A percentile compares a stretch with the other conserved stretches of the same genome.
phyloP scores from a whole-genome alignment of 2,888 invertebrate genomes.

The Clunio marinus region DNA sequence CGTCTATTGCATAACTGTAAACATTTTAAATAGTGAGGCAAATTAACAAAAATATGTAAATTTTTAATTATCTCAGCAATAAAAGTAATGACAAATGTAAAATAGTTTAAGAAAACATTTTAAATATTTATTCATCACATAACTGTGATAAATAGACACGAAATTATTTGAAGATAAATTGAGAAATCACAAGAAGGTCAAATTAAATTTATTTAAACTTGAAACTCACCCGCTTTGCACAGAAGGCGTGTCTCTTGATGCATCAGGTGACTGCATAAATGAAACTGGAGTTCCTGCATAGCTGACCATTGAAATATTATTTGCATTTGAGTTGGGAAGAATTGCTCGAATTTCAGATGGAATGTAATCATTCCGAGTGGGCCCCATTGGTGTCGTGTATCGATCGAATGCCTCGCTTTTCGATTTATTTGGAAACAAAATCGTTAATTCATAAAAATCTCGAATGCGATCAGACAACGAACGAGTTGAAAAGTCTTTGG shows the following conservation, averaged over 20 bases:
- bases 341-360: slow-evolving; percentile 12
- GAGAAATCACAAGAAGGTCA: no score
- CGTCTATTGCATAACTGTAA: background rate
- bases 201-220: no score
- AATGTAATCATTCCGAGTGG: slow-evolving; percentile 42
- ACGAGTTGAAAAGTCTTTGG: slow-evolving; percentile 86
- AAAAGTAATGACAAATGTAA: no score
- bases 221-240: slow-evolving; percentile 72
- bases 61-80: background rate
- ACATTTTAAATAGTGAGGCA: no score
- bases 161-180: no score
- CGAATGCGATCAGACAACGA: slow-evolving; percentile 85
- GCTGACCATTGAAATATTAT: slow-evolving; percentile 50
- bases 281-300: slow-evolving; percentile 67
- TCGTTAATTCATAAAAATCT: slow-evolving; percentile 77
- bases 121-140: no score
- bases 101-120: no score
- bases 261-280: slow-evolving; percentile 70
- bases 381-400: slow-evolving; percentile 81
- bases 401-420: slow-evolving; percentile 86
- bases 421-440: slow-evolving; percentile 78
- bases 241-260: slow-evolving; percentile 68
- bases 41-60: no score
- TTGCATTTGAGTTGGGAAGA: slow-evolving; percentile 5
- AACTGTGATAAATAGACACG: no score